Evolutionary conservation across 2,888 invertebrate genomes (phyloP).

Genomic region (Sesia apiformis): DNA sequence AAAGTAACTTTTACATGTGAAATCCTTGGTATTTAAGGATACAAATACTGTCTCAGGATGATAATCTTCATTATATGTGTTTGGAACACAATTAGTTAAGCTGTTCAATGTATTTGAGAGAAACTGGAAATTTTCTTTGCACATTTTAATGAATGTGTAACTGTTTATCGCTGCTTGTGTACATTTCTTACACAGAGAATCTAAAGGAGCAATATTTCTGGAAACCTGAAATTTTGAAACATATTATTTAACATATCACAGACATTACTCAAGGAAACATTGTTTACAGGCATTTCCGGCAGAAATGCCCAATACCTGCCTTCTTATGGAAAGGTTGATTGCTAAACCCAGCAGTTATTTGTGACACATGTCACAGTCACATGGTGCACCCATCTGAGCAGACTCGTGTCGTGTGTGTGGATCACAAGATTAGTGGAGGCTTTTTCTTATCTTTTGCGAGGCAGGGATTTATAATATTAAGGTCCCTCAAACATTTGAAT

Average conservation of each 20-base stretch:
- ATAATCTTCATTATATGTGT: constrained; percentile 12
- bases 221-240: constrained; percentile 29
- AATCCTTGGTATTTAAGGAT: constrained; percentile 26
- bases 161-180: constrained; percentile 24
- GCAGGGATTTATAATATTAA: too few species aligned
- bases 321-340: too few species aligned
- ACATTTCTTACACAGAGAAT: constrained; percentile 36
- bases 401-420: too few species aligned
- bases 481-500: too few species aligned
- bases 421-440: too few species aligned
- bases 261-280: not conserved
- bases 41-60: constrained; percentile 33
- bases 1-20: constrained; percentile 30
- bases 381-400: too few species aligned
- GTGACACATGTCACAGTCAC: too few species aligned
- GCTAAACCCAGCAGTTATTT: too few species aligned
- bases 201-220: constrained; percentile 25
- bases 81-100: constrained; percentile 23
- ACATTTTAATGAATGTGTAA: constrained; percentile 33
- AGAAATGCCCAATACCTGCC: too few species aligned
- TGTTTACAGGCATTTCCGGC: too few species aligned
- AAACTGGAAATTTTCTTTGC: constrained; percentile 24
- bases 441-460: too few species aligned
- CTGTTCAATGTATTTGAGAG: constrained; percentile 26
- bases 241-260: constrained; percentile 1